phyloP scores from a whole-genome alignment of 2,113 vertebrate species.

The Phyllostomus hastatus region DNA sequence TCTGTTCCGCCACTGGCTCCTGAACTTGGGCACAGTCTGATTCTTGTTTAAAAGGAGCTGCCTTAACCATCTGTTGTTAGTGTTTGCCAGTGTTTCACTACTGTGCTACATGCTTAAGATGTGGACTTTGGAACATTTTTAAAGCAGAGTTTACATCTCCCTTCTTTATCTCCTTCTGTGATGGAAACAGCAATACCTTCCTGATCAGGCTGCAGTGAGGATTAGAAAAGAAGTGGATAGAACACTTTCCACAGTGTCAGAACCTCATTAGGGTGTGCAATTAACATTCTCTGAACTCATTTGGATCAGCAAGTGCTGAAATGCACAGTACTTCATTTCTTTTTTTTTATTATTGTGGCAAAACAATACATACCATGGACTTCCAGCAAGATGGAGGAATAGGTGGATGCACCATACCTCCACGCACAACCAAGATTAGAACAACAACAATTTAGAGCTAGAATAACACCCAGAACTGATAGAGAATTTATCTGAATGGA shows the following conservation, averaged over 20 bases:
- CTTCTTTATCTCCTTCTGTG: neutral
- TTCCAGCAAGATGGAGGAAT: no score
- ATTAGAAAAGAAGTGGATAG: neutral
- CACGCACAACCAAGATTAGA: no score
- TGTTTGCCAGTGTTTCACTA: neutral
- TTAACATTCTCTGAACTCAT: neutral
- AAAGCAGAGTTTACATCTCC: neutral
- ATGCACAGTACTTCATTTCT: neutral
- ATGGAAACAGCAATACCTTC: neutral
- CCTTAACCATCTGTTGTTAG: neutral
- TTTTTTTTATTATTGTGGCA: neutral
- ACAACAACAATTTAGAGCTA: no score
- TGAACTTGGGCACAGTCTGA: neutral
- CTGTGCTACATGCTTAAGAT: neutral
- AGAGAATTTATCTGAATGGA: no score
- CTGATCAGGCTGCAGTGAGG: neutral
- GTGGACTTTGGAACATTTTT: neutral
- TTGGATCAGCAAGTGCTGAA: neutral
- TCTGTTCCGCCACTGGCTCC: neutral
- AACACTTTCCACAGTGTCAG: neutral
- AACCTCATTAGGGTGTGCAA: neutral
- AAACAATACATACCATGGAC: neutral
- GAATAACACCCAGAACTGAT: no score
- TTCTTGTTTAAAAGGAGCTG: conserved; percentile 7
- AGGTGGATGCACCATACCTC: no score